A percentile compares a stretch with the other conserved stretches of the same genome.
phyloP scores from a whole-genome alignment of 2,113 vertebrate species.

The Zosterops lateralis region DNA sequence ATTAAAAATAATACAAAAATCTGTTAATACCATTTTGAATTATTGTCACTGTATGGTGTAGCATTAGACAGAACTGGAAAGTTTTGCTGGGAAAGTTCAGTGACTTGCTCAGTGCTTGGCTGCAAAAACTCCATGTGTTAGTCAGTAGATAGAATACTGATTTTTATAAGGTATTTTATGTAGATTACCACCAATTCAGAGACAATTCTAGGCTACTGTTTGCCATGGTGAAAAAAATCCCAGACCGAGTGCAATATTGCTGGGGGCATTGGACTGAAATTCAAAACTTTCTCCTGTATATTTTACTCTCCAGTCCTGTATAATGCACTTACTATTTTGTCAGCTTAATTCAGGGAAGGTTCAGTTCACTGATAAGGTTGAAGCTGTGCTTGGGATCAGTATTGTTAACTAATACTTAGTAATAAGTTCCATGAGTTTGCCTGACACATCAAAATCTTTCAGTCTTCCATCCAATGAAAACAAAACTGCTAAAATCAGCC shows the following conservation, averaged over 20 bases:
- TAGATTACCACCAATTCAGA: neutral
- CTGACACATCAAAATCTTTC: slow-evolving; percentile 51
- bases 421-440: slow-evolving; percentile 34
- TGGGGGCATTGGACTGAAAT: neutral
- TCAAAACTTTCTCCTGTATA: neutral
- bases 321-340: neutral
- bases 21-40: neutral
- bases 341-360: neutral
- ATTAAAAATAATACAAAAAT: neutral
- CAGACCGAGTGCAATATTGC: neutral
- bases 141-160: neutral
- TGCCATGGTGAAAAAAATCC: neutral
- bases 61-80: neutral
- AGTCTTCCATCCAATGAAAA: slow-evolving; percentile 40
- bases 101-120: neutral
- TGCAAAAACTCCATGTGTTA: neutral
- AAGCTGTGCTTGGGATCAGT: neutral
- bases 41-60: neutral
- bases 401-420: slow-evolving; percentile 16
- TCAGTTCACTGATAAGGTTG: slow-evolving; percentile 8
- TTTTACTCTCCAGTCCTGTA: neutral
- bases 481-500: slow-evolving; percentile 33
- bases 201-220: neutral
- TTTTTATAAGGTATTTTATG: neutral
- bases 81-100: neutral